phyloP scores from a whole-genome alignment of 2,888 invertebrate genomes.

The Rhorus exstirpatorius region DNA sequence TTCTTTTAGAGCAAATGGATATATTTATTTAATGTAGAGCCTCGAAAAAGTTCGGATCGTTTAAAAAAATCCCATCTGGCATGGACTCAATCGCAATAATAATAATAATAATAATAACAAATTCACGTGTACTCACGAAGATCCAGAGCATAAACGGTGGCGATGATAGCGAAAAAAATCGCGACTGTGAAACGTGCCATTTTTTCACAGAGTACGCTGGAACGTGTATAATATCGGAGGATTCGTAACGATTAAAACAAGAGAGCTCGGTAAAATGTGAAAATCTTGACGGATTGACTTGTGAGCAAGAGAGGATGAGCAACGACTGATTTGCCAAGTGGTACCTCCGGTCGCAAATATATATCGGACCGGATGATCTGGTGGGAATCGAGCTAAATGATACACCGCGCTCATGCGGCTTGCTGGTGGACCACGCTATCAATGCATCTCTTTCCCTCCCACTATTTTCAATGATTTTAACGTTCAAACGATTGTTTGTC shows the following conservation, averaged over 20 bases:
- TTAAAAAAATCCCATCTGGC: no score
- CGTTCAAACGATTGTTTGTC: conserved; percentile 76
- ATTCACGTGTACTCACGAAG: conserved; percentile 78
- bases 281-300: conserved; percentile 8
- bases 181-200: conserved; percentile 54
- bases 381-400: conserved; percentile 79
- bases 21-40: no score
- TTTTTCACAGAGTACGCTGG: conserved; percentile 9
- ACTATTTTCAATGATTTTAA: conserved; percentile 70
- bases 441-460: conserved; percentile 74
- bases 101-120: not conserved
- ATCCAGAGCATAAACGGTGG: conserved; percentile 69
- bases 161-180: conserved; percentile 52
- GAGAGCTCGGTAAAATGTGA: not conserved
- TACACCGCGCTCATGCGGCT: conserved; percentile 71
- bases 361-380: conserved; percentile 76
- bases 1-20: no score
- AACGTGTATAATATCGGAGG: not conserved
- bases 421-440: conserved; percentile 26
- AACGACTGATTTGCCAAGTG: conserved; percentile 63
- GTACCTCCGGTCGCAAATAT: conserved; percentile 67
- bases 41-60: not conserved
- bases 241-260: not conserved
- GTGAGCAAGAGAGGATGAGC: conserved; percentile 52
- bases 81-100: no score